Evolutionary conservation across 2,888 invertebrate genomes (phyloP).

Genomic region (Meteorus colon): DNA sequence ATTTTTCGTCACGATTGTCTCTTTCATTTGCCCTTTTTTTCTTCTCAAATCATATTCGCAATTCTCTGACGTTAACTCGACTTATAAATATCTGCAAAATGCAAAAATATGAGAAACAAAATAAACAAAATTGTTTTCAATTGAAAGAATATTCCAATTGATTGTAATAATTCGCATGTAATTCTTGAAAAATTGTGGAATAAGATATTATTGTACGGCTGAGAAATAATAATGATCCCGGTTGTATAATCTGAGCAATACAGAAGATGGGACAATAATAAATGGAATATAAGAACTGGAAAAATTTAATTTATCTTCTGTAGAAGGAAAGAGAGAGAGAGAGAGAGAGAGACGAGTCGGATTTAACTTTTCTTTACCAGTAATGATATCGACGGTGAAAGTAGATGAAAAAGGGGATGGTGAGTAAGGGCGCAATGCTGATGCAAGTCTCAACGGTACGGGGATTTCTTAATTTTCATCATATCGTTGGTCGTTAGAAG

Average conservation of each 20-base stretch:
- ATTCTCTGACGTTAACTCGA: background rate
- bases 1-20: background rate
- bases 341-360: background rate
- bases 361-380: conserved; percentile 14
- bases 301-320: conserved; percentile 29
- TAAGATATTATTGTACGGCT: background rate
- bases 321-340: background rate
- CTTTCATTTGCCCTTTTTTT: too few relatives aligned
- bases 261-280: conserved; percentile 8
- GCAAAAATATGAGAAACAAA: too few relatives aligned
- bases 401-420: background rate
- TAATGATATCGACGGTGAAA: background rate
- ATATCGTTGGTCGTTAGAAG: background rate
- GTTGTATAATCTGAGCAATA: background rate
- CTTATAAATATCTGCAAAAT: too few relatives aligned
- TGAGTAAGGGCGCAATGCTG: background rate
- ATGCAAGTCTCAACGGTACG: conserved; percentile 14
- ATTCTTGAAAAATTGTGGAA: conserved; percentile 3
- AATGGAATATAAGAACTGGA: conserved; percentile 22
- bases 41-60: background rate
- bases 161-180: background rate
- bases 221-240: conserved; percentile 17
- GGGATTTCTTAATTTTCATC: conserved; percentile 1
- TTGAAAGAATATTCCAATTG: too few relatives aligned
- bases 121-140: too few relatives aligned